phyloP scores from a whole-genome alignment of 2,113 vertebrate genomes.

The Notiomystis cincta region DNA sequence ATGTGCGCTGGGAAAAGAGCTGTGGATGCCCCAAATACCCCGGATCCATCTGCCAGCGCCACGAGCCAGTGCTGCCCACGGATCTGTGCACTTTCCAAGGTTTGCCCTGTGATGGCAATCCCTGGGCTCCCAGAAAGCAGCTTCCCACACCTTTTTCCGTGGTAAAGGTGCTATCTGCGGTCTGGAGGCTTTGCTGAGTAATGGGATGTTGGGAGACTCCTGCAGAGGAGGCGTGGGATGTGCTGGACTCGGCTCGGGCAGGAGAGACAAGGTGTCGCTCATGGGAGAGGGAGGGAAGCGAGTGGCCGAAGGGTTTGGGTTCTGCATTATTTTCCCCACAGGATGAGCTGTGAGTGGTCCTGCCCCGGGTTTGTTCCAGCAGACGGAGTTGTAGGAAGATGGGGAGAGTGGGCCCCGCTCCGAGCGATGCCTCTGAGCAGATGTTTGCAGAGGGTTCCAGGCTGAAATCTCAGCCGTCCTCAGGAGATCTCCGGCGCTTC shows the following conservation, averaged over 20 bases:
- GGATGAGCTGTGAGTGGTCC: not conserved
- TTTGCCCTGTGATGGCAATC: not conserved
- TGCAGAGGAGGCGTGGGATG: not conserved
- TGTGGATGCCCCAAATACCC: fast-evolving
- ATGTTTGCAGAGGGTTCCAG: not conserved
- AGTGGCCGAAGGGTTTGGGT: fast-evolving
- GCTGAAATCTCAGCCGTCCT: not conserved
- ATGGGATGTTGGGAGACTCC: not conserved
- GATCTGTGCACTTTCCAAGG: fast-evolving
- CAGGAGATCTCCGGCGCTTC: not conserved
- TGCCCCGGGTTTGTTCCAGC: not conserved
- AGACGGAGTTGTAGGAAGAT: not conserved
- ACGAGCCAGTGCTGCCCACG: fast-evolving
- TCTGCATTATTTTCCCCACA: fast-evolving
- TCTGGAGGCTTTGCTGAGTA: not conserved
- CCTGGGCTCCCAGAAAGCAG: not conserved
- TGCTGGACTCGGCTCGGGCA: not conserved
- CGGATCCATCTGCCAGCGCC: not conserved
- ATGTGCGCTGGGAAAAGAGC: not conserved
- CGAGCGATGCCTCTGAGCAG: not conserved
- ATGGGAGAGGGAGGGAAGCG: not conserved
- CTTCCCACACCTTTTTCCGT: not conserved
- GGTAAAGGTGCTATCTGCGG: not conserved
- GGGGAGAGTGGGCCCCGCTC: not conserved
- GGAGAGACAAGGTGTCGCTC: not conserved